These are phyloP conservation scores for Rhinoraja longicauda DNA, from an alignment of 2,797 vertebrate genomes.

Conservation along the genomic window DNA sequence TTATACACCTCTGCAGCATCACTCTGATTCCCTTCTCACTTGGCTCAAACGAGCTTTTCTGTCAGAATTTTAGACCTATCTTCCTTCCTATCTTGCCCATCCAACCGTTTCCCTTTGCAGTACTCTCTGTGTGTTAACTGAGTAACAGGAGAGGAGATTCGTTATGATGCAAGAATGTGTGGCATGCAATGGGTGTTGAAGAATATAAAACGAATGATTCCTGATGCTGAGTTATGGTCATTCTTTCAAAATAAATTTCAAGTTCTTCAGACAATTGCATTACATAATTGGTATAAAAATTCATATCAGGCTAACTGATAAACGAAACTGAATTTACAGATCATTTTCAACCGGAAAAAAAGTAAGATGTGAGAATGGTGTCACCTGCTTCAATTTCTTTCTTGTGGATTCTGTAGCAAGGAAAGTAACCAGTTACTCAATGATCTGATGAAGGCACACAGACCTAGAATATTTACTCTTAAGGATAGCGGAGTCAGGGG, in stretches of 20 bases:
- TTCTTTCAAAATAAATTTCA: neutral
- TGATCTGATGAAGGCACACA: too few relatives aligned
- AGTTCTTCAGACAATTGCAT: neutral
- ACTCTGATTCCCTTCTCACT: neutral
- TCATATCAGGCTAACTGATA: neutral
- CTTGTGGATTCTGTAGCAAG: neutral
- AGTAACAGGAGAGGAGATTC: neutral
- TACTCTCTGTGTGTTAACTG: neutral
- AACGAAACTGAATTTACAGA: neutral
- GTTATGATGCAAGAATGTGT: neutral
- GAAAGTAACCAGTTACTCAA: neutral
- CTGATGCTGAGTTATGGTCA: neutral
- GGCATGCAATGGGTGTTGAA: too few relatives aligned
- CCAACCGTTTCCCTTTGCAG: neutral
- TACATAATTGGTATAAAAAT: neutral
- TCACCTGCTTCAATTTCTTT: neutral
- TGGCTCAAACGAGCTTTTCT: neutral
- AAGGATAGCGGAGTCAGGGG: too few relatives aligned
- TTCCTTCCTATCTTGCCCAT: neutral
- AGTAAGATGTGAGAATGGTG: neutral
- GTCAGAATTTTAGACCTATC: neutral
- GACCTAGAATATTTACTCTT: too few relatives aligned
- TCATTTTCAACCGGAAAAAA: neutral
- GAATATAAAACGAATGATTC: too few relatives aligned
- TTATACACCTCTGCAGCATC: too few relatives aligned